A percentile compares a stretch with the other conserved stretches of the same genome.
phyloP scores from a whole-genome alignment of 2,888 invertebrate species.

The Eurytoma californica region DNA sequence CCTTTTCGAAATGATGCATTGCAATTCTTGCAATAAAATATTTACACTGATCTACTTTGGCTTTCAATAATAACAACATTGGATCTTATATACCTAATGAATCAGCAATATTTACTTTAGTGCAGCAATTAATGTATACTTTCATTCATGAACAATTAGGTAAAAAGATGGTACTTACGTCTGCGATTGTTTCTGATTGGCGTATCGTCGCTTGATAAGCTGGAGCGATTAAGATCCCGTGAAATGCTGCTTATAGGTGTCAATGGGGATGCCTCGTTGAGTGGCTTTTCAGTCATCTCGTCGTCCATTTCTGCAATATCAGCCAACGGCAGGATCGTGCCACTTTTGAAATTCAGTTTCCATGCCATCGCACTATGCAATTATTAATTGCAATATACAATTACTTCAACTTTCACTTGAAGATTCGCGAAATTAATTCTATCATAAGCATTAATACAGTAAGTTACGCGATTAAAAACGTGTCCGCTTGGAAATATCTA shows the following conservation, averaged over 20 bases:
- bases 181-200: neutral
- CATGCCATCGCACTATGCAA: constrained; percentile 14
- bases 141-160: neutral
- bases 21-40: too few species aligned
- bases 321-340: neutral
- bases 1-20: too few species aligned
- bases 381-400: neutral
- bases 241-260: constrained; percentile 52
- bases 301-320: constrained; percentile 43
- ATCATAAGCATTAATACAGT: too few species aligned
- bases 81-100: too few species aligned
- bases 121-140: too few species aligned
- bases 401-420: constrained; percentile 38
- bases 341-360: constrained; percentile 16
- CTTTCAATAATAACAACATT: too few species aligned
- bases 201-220: constrained; percentile 30
- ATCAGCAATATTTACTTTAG: neutral
- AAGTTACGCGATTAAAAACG: too few species aligned
- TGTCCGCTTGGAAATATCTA: neutral
- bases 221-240: constrained; percentile 42
- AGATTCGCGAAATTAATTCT: constrained; percentile 6
- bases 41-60: too few species aligned
- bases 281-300: neutral
- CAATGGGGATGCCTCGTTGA: constrained; percentile 23
- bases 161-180: neutral